Evolutionary conservation across 2,888 invertebrate genomes (phyloP).

Genomic region (Antheraea yamamai): DNA sequence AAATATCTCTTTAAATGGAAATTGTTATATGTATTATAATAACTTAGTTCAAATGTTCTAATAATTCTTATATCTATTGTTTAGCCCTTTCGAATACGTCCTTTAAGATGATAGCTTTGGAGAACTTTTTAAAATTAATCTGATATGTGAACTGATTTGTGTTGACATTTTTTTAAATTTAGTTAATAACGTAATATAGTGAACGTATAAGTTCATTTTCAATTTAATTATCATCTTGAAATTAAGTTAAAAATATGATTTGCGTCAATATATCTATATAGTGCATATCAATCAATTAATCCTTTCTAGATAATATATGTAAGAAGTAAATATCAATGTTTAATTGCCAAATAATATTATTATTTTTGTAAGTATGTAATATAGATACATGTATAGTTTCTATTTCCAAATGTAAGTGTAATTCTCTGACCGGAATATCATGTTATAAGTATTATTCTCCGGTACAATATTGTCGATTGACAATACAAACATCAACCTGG

Average conservation of each 20-base stretch:
- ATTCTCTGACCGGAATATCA: neutral
- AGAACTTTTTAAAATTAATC: neutral
- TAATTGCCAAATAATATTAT: slow-evolving; percentile 11
- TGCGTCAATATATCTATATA: neutral
- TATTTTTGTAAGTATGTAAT: slow-evolving; percentile 8
- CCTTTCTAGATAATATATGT: neutral
- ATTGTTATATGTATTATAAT: too few relatives aligned
- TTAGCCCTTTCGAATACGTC: slow-evolving; percentile 63
- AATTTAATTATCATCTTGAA: neutral
- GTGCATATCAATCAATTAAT: slow-evolving; percentile 7
- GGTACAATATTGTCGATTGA: neutral
- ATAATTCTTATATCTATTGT: slow-evolving; percentile 16
- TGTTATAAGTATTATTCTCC: neutral
- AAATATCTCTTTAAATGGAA: neutral
- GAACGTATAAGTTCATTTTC: neutral
- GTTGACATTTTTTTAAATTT: too few relatives aligned
- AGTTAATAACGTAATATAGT: too few relatives aligned
- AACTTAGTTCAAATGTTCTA: neutral
- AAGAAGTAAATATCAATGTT: neutral
- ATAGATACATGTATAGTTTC: neutral
- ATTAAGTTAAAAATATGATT: neutral
- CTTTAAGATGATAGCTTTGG: slow-evolving; percentile 38
- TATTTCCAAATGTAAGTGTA: neutral
- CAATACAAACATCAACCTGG: neutral
- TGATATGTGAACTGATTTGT: neutral